phyloP scores from a whole-genome alignment of 2,113 vertebrate species.

The Pituophis catenifer region DNA sequence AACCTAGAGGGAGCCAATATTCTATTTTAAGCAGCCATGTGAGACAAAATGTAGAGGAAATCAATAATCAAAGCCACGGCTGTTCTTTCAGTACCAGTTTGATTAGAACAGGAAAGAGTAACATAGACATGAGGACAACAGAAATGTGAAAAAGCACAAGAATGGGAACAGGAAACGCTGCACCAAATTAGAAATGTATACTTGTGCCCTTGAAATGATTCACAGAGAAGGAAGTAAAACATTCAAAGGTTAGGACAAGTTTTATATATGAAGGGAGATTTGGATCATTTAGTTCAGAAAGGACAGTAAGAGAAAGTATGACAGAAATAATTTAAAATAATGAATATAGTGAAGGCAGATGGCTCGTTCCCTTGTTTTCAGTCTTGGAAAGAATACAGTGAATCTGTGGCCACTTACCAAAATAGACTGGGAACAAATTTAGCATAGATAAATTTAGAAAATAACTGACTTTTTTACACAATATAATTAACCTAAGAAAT shows the following conservation, averaged over 20 bases:
- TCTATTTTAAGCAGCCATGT: background rate
- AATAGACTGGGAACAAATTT: slow-evolving; percentile 59
- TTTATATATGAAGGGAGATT: slow-evolving; percentile 33
- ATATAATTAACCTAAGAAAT: slow-evolving; percentile 48
- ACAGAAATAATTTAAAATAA: slow-evolving; percentile 21
- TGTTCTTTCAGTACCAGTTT: background rate
- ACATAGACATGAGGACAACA: background rate
- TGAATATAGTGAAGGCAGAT: slow-evolving; percentile 41
- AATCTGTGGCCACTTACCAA: slow-evolving; percentile 44
- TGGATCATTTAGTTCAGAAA: slow-evolving; percentile 17
- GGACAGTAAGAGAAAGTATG: slow-evolving; percentile 4
- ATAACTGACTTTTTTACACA: slow-evolving; percentile 44
- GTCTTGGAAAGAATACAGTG: slow-evolving; percentile 45
- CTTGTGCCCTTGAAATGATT: slow-evolving; percentile 9
- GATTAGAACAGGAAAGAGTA: background rate
- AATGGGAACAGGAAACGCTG: background rate
- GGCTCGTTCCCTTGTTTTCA: slow-evolving; percentile 43
- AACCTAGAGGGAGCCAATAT: background rate
- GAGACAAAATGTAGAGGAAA: background rate
- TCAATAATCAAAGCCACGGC: background rate
- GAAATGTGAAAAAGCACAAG: background rate
- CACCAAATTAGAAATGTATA: background rate
- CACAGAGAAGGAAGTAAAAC: background rate
- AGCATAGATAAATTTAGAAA: slow-evolving; percentile 36
- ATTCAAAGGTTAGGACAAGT: slow-evolving; percentile 1